Conservation (phyloP, 2,113 vertebrate genomes). For the Proteles cristata region DNA sequence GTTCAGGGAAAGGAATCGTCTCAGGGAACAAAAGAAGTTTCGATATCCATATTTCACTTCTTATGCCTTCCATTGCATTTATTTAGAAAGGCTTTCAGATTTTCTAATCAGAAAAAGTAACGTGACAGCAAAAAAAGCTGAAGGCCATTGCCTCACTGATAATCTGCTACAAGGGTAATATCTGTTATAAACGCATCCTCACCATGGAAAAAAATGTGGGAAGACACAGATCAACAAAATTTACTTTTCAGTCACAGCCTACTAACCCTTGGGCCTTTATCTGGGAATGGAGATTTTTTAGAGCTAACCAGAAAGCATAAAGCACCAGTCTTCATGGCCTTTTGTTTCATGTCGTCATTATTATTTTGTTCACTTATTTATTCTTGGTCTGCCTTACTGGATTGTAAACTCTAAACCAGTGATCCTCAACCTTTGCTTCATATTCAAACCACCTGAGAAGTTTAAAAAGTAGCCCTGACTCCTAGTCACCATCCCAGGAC, state of each 20-base stretch:
- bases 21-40: not conserved
- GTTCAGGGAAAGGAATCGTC: not conserved
- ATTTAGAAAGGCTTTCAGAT: not conserved
- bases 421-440: not conserved
- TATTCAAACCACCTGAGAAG: not conserved
- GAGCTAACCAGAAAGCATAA: not conserved
- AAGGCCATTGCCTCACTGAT: not conserved
- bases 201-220: not conserved
- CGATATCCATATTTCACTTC: not conserved
- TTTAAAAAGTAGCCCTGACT: not conserved
- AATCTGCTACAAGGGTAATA: not conserved
- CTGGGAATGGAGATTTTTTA: not conserved
- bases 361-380: not conserved
- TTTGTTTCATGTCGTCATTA: not conserved
- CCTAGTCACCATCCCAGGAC: not conserved
- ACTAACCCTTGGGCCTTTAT: not conserved
- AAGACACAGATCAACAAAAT: not conserved
- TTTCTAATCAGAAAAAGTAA: not conserved
- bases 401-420: not conserved
- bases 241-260: not conserved
- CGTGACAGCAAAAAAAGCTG: not conserved
- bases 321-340: not conserved
- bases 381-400: not conserved
- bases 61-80: not conserved
- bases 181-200: not conserved